Base-by-base conservation (phyloP, 2,888 invertebrate genomes). In the Chrysopilus asiliformis region DNA sequence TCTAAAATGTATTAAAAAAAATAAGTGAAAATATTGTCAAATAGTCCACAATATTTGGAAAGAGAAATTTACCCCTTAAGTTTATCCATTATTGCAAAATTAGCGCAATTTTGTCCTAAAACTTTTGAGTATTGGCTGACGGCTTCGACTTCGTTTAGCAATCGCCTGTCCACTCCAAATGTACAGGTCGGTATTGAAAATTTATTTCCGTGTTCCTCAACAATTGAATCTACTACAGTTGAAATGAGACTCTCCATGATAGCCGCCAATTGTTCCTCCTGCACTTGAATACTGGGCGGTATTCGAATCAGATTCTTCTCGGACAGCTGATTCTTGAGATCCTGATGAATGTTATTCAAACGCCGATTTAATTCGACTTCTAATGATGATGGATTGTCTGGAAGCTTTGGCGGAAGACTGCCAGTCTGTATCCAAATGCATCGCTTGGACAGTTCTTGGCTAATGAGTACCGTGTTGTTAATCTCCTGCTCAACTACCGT, bases 401-500 rank as follows among this genome's bases (percentile, higher is more conserved):
- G 49, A 9, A 61, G 52, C 36, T 60, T 59, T 27, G 72, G 71
- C 15, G 68, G 67, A 44, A 66, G 68, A 3, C 70, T 71, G 3
- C 72, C 72, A 32, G 80, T 70, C 48, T 79, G 78, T 56, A 83
- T 71, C 84, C 85, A 85, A 51, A 85, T 72, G 53, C 83, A 83
- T 38, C 82, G 71, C 47, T 80, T 74, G 2, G 82, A 80, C 37
- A 82, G 68, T 54, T 84, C 83, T 50, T 78, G 76, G 49, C 79
- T 80, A 73, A 81, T 78, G 46, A 82, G 69, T 6, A 85, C 79
- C 0, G 82, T 80, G 55, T 83, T 82, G 49, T 83, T 81, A 2
- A 85, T 79, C 58, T 84, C 83, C 70, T 83, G 83, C 59, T 84
- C 84, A 4, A 83, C 76, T 1, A 82, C 80, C 4, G 83, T 83